phyloP scores from a whole-genome alignment of 2,113 vertebrate genomes.

The Ranitomeya imitator region DNA sequence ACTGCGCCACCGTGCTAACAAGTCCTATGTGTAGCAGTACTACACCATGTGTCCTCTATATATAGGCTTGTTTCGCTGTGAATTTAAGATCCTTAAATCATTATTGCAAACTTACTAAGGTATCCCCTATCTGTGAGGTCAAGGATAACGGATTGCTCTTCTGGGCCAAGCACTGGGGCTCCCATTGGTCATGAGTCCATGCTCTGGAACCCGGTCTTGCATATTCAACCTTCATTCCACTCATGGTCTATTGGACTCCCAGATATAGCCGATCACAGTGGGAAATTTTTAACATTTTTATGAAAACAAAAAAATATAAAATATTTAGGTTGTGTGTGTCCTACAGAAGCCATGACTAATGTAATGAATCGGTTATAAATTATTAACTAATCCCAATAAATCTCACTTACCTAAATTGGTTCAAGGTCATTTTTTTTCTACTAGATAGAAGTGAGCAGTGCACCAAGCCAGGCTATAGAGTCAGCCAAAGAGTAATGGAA shows the following conservation, averaged over 20 bases:
- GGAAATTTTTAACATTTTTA: background rate
- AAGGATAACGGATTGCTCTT: too few species aligned
- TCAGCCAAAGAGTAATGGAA: background rate
- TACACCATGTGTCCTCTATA: background rate
- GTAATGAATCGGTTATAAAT: background rate
- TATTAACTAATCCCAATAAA: background rate
- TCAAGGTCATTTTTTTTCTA: background rate
- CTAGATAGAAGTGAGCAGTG: background rate
- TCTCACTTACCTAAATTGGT: background rate
- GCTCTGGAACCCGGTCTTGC: too few species aligned
- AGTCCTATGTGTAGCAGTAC: background rate
- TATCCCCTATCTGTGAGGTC: too few species aligned
- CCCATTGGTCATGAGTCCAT: too few species aligned
- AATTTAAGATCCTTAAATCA: background rate
- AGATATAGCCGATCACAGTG: too few species aligned
- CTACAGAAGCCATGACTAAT: background rate
- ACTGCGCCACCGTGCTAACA: too few species aligned
- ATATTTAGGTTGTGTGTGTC: background rate
- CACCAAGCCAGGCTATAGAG: background rate
- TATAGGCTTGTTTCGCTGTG: background rate
- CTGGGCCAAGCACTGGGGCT: too few species aligned
- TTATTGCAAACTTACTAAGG: too few species aligned
- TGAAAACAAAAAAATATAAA: background rate
- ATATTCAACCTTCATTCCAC: too few species aligned
- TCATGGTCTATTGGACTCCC: too few species aligned